These are phyloP conservation scores for Dipodomys merriami DNA, from an alignment of 2,113 vertebrate species.

Conservation along the genomic window DNA sequence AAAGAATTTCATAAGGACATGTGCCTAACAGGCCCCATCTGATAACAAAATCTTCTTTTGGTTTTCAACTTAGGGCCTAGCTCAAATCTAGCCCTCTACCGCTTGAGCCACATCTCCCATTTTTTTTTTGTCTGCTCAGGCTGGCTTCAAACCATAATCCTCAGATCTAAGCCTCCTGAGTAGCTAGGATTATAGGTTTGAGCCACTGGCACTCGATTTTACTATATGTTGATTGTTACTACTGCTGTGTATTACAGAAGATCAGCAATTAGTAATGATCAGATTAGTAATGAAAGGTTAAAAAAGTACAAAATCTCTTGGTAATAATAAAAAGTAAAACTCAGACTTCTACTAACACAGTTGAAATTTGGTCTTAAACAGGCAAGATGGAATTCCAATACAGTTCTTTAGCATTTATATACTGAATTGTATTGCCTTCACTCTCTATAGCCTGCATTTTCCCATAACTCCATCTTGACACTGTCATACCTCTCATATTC, in stretches of 20 bases:
- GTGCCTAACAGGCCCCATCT: fast-evolving
- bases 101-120: too few species aligned
- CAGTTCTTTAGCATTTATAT: neutral
- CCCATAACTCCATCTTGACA: neutral
- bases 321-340: slow-evolving; percentile 39
- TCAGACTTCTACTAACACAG: neutral
- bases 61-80: too few species aligned
- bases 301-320: neutral
- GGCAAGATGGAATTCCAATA: neutral
- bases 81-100: too few species aligned
- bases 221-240: neutral
- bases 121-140: too few species aligned
- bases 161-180: too few species aligned
- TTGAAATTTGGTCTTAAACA: neutral
- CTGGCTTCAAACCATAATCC: too few species aligned
- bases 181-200: too few species aligned
- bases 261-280: neutral
- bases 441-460: neutral
- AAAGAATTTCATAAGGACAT: neutral
- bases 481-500: neutral
- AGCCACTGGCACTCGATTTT: too few species aligned
- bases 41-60: neutral
- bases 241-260: neutral
- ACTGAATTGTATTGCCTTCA: neutral
- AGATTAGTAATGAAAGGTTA: neutral